Evolutionary conservation across 2,797 vertebrate genomes (phyloP).

Genomic region (Sylvilagus floridanus): DNA sequence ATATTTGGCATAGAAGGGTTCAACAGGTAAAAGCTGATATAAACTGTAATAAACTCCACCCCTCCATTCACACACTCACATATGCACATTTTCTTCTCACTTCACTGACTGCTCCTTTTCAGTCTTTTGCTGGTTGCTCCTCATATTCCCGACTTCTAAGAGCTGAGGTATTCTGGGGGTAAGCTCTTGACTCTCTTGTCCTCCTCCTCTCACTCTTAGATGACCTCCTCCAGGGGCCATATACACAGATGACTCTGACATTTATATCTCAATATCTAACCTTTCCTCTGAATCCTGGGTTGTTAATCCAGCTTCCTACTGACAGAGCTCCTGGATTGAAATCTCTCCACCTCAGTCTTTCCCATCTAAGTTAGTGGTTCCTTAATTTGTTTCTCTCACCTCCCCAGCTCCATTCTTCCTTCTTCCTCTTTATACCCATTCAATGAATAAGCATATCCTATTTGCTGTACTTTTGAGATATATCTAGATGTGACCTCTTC

Average conservation of each 20-base stretch:
- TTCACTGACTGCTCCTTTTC: neutral
- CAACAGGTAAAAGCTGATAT: neutral
- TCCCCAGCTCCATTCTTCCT: neutral
- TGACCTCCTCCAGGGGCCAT: neutral
- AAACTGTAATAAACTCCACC: neutral
- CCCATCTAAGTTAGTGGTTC: neutral
- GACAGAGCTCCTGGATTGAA: neutral
- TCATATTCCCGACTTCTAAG: neutral
- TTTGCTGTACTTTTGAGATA: neutral
- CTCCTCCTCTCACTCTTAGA: neutral
- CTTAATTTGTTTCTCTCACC: neutral
- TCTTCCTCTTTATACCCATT: neutral
- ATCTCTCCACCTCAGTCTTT: neutral
- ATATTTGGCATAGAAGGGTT: neutral
- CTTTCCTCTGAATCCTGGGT: neutral
- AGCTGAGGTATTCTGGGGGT: neutral
- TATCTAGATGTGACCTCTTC: neutral
- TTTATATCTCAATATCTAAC: neutral
- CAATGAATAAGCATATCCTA: neutral
- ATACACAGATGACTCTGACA: neutral
- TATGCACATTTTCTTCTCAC: too few species aligned
- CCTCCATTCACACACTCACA: too few species aligned
- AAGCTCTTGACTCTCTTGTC: neutral
- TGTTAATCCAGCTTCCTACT: neutral
- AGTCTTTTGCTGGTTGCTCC: neutral